These are phyloP conservation scores for Saturnia pavonia DNA, from an alignment of 2,888 invertebrate species.

Conservation along the genomic window DNA sequence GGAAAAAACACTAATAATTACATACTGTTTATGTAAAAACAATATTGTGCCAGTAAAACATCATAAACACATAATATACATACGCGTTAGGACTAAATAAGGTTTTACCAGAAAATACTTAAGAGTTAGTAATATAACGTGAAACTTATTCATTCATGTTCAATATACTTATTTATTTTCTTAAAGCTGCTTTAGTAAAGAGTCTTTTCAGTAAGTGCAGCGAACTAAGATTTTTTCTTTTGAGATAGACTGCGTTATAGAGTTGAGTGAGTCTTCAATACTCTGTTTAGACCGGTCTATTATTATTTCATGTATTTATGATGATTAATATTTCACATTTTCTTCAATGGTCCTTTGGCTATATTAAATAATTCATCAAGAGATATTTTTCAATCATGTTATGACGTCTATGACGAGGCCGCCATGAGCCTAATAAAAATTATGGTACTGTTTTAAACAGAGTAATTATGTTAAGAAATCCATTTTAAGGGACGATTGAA, in stretches of 20 bases:
- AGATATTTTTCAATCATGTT: too few relatives aligned
- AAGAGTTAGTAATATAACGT: neutral
- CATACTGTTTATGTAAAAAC: too few relatives aligned
- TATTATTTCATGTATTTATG: neutral
- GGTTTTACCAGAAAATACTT: neutral
- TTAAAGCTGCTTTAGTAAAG: neutral
- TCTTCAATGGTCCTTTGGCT: too few relatives aligned
- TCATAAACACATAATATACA: neutral
- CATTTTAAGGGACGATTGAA: too few relatives aligned
- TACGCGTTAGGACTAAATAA: neutral
- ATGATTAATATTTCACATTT: too few relatives aligned
- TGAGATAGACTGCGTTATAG: neutral
- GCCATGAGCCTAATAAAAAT: too few relatives aligned
- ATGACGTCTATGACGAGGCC: too few relatives aligned
- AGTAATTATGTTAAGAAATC: too few relatives aligned
- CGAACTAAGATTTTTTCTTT: conserved; percentile 3
- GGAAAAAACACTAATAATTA: too few relatives aligned
- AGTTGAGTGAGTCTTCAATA: neutral
- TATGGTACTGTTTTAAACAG: too few relatives aligned
- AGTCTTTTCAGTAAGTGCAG: neutral
- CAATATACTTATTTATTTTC: neutral
- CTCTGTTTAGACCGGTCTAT: neutral
- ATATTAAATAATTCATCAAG: too few relatives aligned
- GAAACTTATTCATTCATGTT: neutral
- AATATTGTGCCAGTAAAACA: too few relatives aligned